Evolutionary conservation across 1,140 invertebrate species (phyloP).

Genomic region (Drosophila tsacasi): DNA sequence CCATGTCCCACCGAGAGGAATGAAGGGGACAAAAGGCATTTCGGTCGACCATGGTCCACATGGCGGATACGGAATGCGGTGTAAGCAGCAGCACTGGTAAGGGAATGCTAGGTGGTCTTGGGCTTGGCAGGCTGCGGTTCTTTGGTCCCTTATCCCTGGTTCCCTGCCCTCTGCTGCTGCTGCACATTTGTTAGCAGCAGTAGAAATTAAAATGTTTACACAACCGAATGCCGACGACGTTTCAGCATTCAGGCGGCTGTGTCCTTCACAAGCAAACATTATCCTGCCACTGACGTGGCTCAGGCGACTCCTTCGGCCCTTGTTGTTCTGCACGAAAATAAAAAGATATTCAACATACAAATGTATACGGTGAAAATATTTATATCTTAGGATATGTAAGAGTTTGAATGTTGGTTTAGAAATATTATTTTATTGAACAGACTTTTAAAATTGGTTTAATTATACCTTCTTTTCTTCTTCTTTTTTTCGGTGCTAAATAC

Average conservation of each 20-base stretch:
- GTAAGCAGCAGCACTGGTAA: background rate
- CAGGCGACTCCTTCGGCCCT: constrained; percentile 29
- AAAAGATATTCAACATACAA: background rate
- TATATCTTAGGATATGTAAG: too few species aligned
- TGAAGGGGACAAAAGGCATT: constrained; percentile 46
- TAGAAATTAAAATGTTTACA: constrained; percentile 83
- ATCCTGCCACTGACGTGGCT: constrained; percentile 39
- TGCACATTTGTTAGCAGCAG: constrained; percentile 75
- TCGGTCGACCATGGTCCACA: constrained; percentile 70
- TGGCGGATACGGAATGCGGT: constrained; percentile 43
- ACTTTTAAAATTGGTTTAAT: too few species aligned
- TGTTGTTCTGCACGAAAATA: constrained; percentile 22
- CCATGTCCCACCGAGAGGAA: constrained; percentile 22
- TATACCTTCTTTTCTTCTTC: too few species aligned
- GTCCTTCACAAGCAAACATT: constrained; percentile 56
- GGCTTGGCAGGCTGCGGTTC: constrained; percentile 61
- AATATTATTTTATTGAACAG: too few species aligned
- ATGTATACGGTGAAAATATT: too few species aligned
- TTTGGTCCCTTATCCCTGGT: constrained; percentile 16
- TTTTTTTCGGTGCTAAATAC: too few species aligned
- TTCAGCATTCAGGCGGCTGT: constrained; percentile 64
- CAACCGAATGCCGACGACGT: constrained; percentile 76
- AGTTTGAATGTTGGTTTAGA: background rate
- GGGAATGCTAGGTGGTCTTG: constrained; percentile 49
- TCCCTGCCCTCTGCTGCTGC: constrained; percentile 18